phyloP scores from a whole-genome alignment of 2,797 vertebrate species.

The Alauda arvensis region DNA sequence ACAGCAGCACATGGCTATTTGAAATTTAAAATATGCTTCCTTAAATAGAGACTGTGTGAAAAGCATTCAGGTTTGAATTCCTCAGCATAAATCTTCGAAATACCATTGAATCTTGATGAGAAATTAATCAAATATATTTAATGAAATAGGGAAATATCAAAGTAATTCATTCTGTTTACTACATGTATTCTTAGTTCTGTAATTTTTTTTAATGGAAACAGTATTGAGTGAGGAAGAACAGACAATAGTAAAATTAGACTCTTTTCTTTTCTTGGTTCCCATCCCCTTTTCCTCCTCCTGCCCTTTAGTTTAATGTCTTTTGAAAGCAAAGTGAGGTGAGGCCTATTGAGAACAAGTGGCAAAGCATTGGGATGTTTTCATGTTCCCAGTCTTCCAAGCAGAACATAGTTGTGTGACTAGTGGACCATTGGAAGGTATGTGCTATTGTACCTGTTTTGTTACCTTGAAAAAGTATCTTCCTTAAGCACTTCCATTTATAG shows the following conservation, averaged over 20 bases:
- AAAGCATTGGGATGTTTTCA: background rate
- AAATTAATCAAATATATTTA: background rate
- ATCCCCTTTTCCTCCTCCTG: background rate
- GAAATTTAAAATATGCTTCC: background rate
- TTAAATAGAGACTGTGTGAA: background rate
- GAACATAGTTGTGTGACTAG: background rate
- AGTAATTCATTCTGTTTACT: background rate
- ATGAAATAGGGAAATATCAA: background rate
- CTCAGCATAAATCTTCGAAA: background rate
- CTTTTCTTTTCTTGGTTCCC: background rate
- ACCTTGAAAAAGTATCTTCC: background rate
- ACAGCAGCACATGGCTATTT: background rate
- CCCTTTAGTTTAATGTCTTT: background rate
- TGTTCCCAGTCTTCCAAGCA: background rate
- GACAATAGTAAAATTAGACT: background rate
- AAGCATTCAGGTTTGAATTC: background rate
- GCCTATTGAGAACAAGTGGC: background rate
- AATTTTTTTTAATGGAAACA: background rate
- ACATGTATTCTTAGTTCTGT: background rate
- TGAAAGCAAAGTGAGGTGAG: background rate
- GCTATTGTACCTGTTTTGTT: background rate
- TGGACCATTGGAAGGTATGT: background rate
- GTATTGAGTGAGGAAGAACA: background rate
- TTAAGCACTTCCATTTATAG: background rate
- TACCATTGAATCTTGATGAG: background rate